Percentiles rank a stretch among this genome's conserved stretches.
phyloP scores from a whole-genome alignment of 2,113 vertebrate species.

The Tupaia tana region DNA sequence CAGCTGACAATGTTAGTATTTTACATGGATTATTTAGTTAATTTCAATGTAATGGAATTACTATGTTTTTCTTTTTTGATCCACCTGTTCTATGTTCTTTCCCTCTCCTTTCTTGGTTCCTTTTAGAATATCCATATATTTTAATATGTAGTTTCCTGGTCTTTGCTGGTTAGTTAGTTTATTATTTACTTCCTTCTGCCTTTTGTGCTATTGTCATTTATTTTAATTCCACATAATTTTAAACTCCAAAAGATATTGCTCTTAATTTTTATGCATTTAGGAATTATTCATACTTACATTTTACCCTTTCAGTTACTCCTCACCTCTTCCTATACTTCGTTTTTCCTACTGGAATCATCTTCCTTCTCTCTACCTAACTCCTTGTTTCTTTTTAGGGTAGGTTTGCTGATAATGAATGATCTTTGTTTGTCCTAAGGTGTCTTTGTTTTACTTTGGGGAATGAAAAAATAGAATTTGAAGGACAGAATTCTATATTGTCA shows the following conservation, averaged over 20 bases:
- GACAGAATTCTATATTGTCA: not conserved
- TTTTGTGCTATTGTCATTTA: not conserved
- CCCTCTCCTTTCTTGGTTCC: not conserved
- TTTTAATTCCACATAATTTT: conserved; percentile 1
- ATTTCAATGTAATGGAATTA: conserved; percentile 41
- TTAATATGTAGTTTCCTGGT: not conserved
- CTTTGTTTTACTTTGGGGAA: conserved; percentile 23
- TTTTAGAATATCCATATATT: conserved; percentile 40
- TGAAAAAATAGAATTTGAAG: not conserved
- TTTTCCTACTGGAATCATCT: not conserved
- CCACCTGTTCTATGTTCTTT: conserved; percentile 9
- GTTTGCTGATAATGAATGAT: not conserved
- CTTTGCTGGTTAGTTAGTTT: not conserved
- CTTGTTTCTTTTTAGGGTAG: conserved; percentile 8
- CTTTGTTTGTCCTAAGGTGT: not conserved
- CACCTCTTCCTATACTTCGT: not conserved
- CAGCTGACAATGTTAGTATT: not conserved
- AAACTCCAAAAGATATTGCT: not conserved
- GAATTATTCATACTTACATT: not conserved
- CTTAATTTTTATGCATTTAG: not conserved
- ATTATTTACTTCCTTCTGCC: not conserved
- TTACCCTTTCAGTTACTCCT: not conserved
- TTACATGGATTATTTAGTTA: conserved; percentile 10
- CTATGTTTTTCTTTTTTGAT: not conserved
- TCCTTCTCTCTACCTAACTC: not conserved